phyloP scores from a whole-genome alignment of 2,113 vertebrate species.

The Crotalus tigris region DNA sequence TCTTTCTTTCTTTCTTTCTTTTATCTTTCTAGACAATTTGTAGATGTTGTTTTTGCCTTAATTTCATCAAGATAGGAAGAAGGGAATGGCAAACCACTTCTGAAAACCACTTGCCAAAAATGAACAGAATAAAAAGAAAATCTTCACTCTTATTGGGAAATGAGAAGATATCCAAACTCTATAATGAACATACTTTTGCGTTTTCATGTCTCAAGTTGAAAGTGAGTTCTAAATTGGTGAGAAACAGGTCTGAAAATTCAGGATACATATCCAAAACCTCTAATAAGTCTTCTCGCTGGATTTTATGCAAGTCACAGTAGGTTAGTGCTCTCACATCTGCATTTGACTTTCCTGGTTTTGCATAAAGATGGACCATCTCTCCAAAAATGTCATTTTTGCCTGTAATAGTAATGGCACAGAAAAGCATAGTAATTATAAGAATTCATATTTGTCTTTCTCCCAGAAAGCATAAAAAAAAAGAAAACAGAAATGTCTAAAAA shows the following conservation, averaged over 20 bases:
- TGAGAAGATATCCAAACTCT: not conserved
- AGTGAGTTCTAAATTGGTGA: constrained; percentile 93
- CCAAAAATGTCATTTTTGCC: constrained; percentile 99
- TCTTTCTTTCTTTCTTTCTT: not conserved
- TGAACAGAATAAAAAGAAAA: not conserved
- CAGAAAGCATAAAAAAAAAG: constrained; percentile 12
- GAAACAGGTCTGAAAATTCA: constrained; percentile 94
- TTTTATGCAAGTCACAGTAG: constrained; percentile 97
- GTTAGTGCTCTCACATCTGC: constrained; percentile 95
- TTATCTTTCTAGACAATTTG: not conserved
- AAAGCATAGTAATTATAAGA: constrained; percentile 18
- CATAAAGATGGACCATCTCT: constrained; percentile 94
- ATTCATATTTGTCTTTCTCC: not conserved
- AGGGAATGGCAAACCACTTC: not conserved
- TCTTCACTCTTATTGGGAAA: not conserved
- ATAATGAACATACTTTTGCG: constrained; percentile 74
- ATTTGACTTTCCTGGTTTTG: constrained; percentile 94
- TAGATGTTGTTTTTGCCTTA: not conserved
- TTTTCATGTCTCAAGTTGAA: constrained; percentile 94
- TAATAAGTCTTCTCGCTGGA: constrained; percentile 91
- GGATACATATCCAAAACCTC: constrained; percentile 99
- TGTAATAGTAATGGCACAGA: constrained; percentile 55
- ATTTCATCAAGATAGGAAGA: not conserved
- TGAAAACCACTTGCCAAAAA: not conserved
- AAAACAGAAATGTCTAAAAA: not conserved